Evolutionary conservation across 2,888 invertebrate genomes (phyloP), one percentile per base, ranked within the genome.

Genomic region (Venustoraphidia nigricollis): DNA sequence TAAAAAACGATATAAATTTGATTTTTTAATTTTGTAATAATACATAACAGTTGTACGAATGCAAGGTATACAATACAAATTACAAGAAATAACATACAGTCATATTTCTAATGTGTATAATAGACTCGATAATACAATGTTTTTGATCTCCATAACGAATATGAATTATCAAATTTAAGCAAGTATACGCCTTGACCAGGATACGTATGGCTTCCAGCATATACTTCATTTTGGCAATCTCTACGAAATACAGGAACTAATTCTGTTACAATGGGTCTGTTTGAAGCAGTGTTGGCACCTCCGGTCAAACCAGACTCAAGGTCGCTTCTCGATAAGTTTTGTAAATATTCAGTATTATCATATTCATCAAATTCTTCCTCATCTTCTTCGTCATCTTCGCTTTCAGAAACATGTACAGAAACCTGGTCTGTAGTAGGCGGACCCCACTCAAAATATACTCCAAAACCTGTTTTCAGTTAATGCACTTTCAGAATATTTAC

Each of bases 141-240:
- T 79, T 99, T 99, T 57, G 95, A 95, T 60, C 98, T 81, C 97
- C 97, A 98, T 56, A 99, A 75, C 47, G 95, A 96, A 67, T 96
- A 99, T 1, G 96, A 93, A 70, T 99, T 99, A 71, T 99, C 98
- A 68, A 99, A 99, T 71, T 98, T 98, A 40, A 98, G 75, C 63
- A 97, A 73, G 68, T 99, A 99, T 38, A 96, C 91, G 13, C 98
- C 98, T 69, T 91, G 85, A 3, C 95, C 96, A 1, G 97, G 97
- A 69, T 97, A 97, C 46, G 82, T 78, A 68, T 98, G 98, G 50
- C 90, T 92, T 9, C 96, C 96, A n/a, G 92, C 94, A 62, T 95
- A 96, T 0, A 97, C 94, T 71, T 94, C 95, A 56, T 84, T 87
- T 62, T 96, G 96, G 58, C 94, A 94, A 67, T 98, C 97, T 52